Percentiles rank a stretch among this genome's conserved stretches.
phyloP scores from a whole-genome alignment of 2,888 invertebrate species.

The Druceiella hillmani region DNA sequence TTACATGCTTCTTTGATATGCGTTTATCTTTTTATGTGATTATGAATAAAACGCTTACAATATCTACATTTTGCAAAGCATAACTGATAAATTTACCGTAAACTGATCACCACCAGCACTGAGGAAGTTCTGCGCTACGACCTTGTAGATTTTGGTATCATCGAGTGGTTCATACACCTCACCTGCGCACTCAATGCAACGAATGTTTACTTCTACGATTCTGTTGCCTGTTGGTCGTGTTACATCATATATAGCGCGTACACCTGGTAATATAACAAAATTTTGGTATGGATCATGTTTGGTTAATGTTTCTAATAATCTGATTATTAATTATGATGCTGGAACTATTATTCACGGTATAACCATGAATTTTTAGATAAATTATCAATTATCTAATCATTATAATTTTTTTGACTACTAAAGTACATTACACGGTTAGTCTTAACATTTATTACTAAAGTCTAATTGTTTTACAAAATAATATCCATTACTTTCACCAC shows the following conservation, averaged over 20 bases:
- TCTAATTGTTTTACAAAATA: too few relatives aligned
- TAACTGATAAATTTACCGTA: conserved; percentile 36
- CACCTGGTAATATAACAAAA: conserved; percentile 39
- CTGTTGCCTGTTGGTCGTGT: conserved; percentile 52
- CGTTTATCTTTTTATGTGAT: conserved; percentile 30
- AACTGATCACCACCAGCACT: conserved; percentile 68
- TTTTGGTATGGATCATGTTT: too few relatives aligned
- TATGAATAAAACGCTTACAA: neutral
- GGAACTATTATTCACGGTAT: too few relatives aligned
- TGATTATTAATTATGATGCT: too few relatives aligned
- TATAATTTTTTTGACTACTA: too few relatives aligned
- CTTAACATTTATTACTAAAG: too few relatives aligned
- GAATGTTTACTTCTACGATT: conserved; percentile 48
- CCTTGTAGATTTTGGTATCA: conserved; percentile 50
- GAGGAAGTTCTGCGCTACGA: conserved; percentile 58
- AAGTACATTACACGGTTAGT: too few relatives aligned
- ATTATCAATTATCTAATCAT: too few relatives aligned
- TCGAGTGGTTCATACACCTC: conserved; percentile 59
- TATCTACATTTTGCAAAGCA: too few relatives aligned
- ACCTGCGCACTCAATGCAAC: conserved; percentile 59
- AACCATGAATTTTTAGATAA: too few relatives aligned
- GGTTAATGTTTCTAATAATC: too few relatives aligned
- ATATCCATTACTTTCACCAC: too few relatives aligned
- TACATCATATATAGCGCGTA: conserved; percentile 57
- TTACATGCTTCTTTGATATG: conserved; percentile 29